Evolutionary conservation across 2,113 vertebrate genomes (phyloP), one percentile per base, ranked within the genome.

Genomic region (Muntiacus muntjak): DNA sequence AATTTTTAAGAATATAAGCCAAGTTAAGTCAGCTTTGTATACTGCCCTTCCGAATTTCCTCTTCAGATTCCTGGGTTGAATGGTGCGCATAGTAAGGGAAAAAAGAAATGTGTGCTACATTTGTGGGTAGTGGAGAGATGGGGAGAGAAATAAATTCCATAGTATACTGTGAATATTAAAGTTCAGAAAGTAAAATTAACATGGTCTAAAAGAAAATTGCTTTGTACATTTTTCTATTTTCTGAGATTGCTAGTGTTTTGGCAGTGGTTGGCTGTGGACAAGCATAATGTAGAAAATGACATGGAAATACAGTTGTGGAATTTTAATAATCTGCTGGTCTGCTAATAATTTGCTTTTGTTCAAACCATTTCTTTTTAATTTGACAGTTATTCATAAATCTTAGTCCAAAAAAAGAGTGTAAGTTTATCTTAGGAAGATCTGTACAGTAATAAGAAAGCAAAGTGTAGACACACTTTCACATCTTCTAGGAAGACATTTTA

Each of bases 281-380:
- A 67, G 11, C 45, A 58, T 57, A 97, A 78, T 58, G 33, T 82
- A 17, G 54, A 95, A 55, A 33, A 54, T 57, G 95, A 79, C 45
- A 58, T 89, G 78, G 21, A 94, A 96, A 94, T 50, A 54, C 28
- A 86, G 30, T 81, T 96, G 52, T 86, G 78, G 89, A 76, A 60
- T 96, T 91, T 90, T 93, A 91, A 89, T 84, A 89, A 96, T 89
- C 45, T 79, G 26, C 50, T 91, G 16, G 33, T 84, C 71, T 93
- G 57, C 36, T 96, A 90, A 92, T 96, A 81, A 81, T 91, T 91
- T 85, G 40, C 82, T 92, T 89, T 94, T 87, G 93, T 87, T 97
- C 45, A 92, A 97, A 54, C 52, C n/a, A 83, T 79, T 94, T 95
- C 82, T 79, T 28, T 58, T 85, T 28, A 36, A 90, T 64, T 76